Base-by-base conservation (phyloP, 2,113 vertebrate species). In the Bettongia penicillata region DNA sequence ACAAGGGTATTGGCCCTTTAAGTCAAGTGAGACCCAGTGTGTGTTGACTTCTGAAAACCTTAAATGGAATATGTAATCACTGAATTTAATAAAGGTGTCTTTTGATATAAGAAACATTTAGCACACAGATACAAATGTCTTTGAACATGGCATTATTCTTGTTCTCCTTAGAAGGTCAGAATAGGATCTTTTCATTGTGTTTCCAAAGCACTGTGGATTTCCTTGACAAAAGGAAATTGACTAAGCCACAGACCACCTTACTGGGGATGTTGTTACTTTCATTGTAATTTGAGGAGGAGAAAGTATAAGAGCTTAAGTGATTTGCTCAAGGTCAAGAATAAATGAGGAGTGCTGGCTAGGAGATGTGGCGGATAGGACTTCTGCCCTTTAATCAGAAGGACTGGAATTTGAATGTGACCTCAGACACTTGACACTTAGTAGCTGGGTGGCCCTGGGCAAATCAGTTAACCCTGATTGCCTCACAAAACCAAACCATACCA, bases 61-160 rank as follows among this genome's bases (percentile, higher is more conserved):
- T 47, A 92, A 89, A 31, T 77, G 93, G 91, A 90, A 89, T 77
- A 31, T 68, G 28, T 6, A 55, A 68, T 14, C 26, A 8, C 51
- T 96, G 0, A 28, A 55, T 23, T 51, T 48, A 50, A 89, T 14
- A 68, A 93, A 24, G 94, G 68, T 93, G 51, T 93, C 0, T 92
- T 68, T 95, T 93, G 53, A 92, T 92, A 37, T 94, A 93, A 92
- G 49, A 26, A 94, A n/a, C 19, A 93, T 47, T 91, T 55, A 31
- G 52, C 91, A n/a, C 52, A 92, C 55, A 50, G 47, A 84, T 95
- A 92, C 28, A 12, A 68, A 5, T 31, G 31, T 68, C 57, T 31
- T 37, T n/a, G 51, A 90, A 91, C n/a, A 77, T 49, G 61, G 90
- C n/a, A 84, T 96, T 77, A 96, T 90, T 95, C 94, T 95, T 94